These are phyloP conservation scores for Florisuga fusca DNA, from an alignment of 2,797 vertebrate species.

Conservation along the genomic window DNA sequence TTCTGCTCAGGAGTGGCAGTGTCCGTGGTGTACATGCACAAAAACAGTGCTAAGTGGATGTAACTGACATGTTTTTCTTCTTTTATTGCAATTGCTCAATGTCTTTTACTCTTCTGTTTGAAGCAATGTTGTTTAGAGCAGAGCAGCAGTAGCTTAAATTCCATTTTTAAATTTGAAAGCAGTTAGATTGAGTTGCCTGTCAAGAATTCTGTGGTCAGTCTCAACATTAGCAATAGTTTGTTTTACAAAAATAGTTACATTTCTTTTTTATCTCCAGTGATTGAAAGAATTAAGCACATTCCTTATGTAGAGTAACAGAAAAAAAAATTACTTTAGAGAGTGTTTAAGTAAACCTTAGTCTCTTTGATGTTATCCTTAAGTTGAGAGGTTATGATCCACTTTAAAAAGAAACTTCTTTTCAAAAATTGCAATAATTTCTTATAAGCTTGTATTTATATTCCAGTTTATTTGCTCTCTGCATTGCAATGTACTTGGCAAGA, in stretches of 20 bases:
- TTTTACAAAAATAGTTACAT: background rate
- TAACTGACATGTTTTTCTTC: background rate
- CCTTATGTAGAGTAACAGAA: background rate
- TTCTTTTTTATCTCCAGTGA: conserved; percentile 1
- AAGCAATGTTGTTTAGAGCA: background rate
- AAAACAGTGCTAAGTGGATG: background rate
- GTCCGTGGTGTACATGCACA: background rate
- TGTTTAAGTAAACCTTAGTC: background rate
- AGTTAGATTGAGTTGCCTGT: background rate
- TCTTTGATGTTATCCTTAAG: background rate
- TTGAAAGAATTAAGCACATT: background rate
- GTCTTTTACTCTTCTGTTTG: background rate
- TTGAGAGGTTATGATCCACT: background rate
- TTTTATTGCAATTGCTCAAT: background rate
- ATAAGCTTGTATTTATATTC: background rate
- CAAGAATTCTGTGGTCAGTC: conserved; percentile 4
- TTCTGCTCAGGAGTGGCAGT: background rate
- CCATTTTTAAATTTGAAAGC: conserved; percentile 29
- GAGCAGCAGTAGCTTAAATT: background rate
- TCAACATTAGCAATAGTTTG: background rate
- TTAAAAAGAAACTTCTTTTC: background rate
- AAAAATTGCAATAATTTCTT: background rate
- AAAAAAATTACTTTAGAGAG: background rate
- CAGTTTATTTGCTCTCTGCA: background rate
- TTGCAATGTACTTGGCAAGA: background rate